phyloP scores from a whole-genome alignment of 2,113 vertebrate genomes.

The Menura novaehollandiae region DNA sequence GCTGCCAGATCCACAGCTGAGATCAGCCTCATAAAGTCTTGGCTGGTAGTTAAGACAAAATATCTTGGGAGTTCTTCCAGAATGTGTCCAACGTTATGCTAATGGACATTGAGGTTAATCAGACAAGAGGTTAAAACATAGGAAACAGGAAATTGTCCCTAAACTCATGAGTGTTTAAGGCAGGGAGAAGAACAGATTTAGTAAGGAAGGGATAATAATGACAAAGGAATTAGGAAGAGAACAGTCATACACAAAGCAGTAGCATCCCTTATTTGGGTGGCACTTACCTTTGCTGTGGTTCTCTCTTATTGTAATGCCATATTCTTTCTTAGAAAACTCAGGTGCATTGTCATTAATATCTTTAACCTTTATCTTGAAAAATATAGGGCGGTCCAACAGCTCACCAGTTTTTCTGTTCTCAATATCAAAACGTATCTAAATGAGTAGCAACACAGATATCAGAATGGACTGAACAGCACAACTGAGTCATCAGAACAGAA shows the following conservation, averaged over 20 bases:
- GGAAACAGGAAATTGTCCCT: neutral
- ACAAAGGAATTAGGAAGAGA: neutral
- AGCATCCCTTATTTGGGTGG: neutral
- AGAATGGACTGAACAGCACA: neutral
- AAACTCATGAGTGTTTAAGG: neutral
- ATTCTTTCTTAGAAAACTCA: conserved; percentile 29
- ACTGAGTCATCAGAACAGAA: neutral
- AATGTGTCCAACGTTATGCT: neutral
- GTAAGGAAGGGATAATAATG: neutral
- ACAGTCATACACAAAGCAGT: neutral
- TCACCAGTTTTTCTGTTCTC: neutral
- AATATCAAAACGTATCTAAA: conserved; percentile 76
- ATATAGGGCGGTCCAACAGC: conserved; percentile 66
- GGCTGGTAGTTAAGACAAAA: neutral
- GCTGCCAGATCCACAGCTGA: neutral
- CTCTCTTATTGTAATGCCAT: conserved; percentile 52
- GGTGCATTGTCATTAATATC: conserved; percentile 84
- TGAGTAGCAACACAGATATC: neutral
- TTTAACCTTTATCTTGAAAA: conserved; percentile 74
- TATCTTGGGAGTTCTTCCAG: neutral
- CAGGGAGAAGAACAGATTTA: neutral
- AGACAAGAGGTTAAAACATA: neutral
- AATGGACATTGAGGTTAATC: neutral
- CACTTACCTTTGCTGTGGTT: neutral
- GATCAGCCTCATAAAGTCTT: neutral